phyloP scores from a whole-genome alignment of 2,113 vertebrate species.

The Oncorhynchus masou region DNA sequence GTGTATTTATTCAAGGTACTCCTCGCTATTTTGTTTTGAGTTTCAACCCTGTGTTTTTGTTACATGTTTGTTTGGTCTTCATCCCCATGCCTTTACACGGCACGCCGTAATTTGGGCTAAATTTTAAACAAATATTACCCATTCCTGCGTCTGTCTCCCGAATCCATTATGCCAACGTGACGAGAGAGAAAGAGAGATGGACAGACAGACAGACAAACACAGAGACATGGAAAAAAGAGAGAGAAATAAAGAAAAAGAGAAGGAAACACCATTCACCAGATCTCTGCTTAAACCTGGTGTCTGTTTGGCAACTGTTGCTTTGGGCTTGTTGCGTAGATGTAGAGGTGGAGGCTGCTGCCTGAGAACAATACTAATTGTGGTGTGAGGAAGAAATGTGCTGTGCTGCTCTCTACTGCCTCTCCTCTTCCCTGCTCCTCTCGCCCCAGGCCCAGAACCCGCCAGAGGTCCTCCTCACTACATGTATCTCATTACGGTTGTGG shows the following conservation, averaged over 20 bases:
- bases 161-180: constrained; percentile 8
- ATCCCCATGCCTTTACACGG: too few species aligned
- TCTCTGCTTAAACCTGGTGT: neutral
- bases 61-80: too few species aligned
- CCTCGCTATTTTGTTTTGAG: too few species aligned
- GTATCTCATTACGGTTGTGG: constrained; percentile 67
- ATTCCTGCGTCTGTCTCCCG: too few species aligned
- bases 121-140: too few species aligned
- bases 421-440: neutral
- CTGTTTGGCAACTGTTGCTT: neutral
- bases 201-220: neutral
- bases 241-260: too few species aligned
- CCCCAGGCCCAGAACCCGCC: constrained; percentile 29
- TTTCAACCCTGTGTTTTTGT: too few species aligned
- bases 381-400: constrained; percentile 45
- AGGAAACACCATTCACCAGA: neutral
- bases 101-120: too few species aligned
- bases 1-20: too few species aligned
- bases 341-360: constrained; percentile 43
- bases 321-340: constrained; percentile 29
- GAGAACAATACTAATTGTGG: constrained; percentile 48
- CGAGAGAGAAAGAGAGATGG: neutral
- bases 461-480: constrained; percentile 40
- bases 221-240: too few species aligned
- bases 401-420: constrained; percentile 25